These are phyloP conservation scores for Beaufortia kweichowensis DNA, from an alignment of 2,113 vertebrate species.

Conservation along the genomic window DNA sequence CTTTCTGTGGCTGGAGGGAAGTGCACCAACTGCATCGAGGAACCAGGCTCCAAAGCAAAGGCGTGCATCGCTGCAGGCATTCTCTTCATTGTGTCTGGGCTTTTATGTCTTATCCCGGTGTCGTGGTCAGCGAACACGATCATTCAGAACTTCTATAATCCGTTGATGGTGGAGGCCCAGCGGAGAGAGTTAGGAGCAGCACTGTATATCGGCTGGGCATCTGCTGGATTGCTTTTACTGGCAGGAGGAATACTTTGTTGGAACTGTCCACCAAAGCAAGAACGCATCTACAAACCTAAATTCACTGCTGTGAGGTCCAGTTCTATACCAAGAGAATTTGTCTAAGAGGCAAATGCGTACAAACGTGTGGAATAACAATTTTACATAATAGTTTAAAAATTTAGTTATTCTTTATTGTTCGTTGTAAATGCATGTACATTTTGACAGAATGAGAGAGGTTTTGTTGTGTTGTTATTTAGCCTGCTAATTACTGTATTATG, in stretches of 20 bases:
- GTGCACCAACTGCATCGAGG: constrained; percentile 90
- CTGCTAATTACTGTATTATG: too few species aligned
- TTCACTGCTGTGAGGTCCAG: constrained; percentile 59
- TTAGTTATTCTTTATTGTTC: neutral
- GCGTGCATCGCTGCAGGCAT: constrained; percentile 67
- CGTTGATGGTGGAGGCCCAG: constrained; percentile 55
- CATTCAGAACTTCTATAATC: constrained; percentile 87
- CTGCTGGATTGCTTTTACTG: constrained; percentile 75
- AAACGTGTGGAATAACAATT: neutral
- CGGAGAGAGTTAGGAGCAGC: constrained; percentile 78
- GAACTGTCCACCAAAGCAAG: constrained; percentile 81
- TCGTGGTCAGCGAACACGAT: constrained; percentile 87
- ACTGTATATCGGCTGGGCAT: constrained; percentile 89
- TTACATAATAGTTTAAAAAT: neutral
- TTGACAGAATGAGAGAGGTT: too few species aligned
- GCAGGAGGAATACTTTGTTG: constrained; percentile 86
- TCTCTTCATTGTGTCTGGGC: constrained; percentile 65
- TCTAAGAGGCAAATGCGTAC: constrained; percentile 48
- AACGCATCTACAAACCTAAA: constrained; percentile 64
- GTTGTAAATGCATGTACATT: too few species aligned
- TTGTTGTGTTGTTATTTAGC: too few species aligned
- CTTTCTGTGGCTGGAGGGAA: constrained; percentile 86
- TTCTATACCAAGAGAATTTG: constrained; percentile 66
- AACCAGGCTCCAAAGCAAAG: constrained; percentile 78
- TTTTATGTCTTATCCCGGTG: constrained; percentile 72